Conservation (phyloP, 2,888 invertebrate genomes). For the Yponomeuta evonymella region DNA sequence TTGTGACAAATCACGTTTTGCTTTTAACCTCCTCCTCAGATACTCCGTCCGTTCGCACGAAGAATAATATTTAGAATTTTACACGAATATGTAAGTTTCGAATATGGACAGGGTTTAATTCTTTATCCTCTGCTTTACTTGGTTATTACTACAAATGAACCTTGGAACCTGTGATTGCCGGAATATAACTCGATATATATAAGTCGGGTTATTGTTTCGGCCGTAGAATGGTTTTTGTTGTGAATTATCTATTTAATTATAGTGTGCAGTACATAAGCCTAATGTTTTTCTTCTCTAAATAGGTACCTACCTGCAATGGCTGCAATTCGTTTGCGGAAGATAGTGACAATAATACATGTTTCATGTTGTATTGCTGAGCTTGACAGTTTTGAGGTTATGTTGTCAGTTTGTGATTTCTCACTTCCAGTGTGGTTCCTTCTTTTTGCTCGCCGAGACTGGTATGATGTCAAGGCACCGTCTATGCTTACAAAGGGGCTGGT, state of each 20-base stretch:
- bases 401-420: constrained; percentile 26
- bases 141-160: constrained; percentile 16
- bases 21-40: too few species aligned
- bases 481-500: constrained; percentile 98
- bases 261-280: background rate
- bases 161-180: constrained; percentile 40
- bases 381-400: constrained; percentile 43
- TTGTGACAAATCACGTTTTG: too few species aligned
- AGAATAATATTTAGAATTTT: too few species aligned
- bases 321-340: background rate
- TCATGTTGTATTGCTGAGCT: constrained; percentile 1
- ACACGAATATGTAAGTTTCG: constrained; percentile 88
- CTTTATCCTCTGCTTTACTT: constrained; percentile 27
- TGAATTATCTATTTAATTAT: background rate
- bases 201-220: constrained; percentile 57
- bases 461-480: constrained; percentile 98
- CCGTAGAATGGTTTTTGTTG: constrained; percentile 24
- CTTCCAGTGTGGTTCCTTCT: constrained; percentile 95
- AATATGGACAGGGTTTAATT: constrained; percentile 51
- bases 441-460: constrained; percentile 98
- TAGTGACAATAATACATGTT: background rate
- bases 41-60: too few species aligned
- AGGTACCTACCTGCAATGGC: background rate
- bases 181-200: constrained; percentile 53
- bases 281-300: too few species aligned